Conservation (phyloP, 2,888 invertebrate genomes). For the Drosophila birchii region DNA sequence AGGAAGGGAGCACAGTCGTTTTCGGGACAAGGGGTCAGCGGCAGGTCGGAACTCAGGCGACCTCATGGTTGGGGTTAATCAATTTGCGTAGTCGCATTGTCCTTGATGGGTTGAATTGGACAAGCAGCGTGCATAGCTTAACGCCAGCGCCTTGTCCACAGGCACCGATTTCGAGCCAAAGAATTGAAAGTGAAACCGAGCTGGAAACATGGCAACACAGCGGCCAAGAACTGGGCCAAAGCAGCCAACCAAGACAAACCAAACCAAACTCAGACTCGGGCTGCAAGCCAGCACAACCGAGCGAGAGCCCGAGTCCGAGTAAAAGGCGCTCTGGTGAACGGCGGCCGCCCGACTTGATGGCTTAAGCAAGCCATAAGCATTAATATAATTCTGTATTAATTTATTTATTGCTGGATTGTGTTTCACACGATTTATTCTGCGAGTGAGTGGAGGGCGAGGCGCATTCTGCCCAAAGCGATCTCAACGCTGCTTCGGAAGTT, state of each 20-base stretch:
- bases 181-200: conserved; percentile 61
- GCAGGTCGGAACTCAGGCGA: background rate
- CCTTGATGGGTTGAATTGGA: conserved; percentile 20
- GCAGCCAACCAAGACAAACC: conserved; percentile 56
- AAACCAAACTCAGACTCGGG: conserved; percentile 7
- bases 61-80: conserved; percentile 1
- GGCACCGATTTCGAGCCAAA: conserved; percentile 30
- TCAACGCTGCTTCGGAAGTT: conserved; percentile 38
- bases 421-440: conserved; percentile 65
- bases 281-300: conserved; percentile 8
- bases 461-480: conserved; percentile 10
- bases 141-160: conserved; percentile 29
- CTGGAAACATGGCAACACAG: conserved; percentile 46
- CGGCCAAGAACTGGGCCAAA: conserved; percentile 76
- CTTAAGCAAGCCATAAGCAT: conserved; percentile 32
- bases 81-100: conserved; percentile 3
- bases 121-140: conserved; percentile 11
- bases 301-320: conserved; percentile 14
- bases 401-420: conserved; percentile 46
- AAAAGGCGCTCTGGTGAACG: conserved; percentile 31
- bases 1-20: background rate
- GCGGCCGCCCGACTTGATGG: conserved; percentile 27
- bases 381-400: conserved; percentile 40
- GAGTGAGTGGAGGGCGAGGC: conserved; percentile 10
- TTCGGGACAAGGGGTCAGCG: background rate